These are phyloP conservation scores for Chionis minor DNA, from an alignment of 2,113 vertebrate species.

Conservation along the genomic window DNA sequence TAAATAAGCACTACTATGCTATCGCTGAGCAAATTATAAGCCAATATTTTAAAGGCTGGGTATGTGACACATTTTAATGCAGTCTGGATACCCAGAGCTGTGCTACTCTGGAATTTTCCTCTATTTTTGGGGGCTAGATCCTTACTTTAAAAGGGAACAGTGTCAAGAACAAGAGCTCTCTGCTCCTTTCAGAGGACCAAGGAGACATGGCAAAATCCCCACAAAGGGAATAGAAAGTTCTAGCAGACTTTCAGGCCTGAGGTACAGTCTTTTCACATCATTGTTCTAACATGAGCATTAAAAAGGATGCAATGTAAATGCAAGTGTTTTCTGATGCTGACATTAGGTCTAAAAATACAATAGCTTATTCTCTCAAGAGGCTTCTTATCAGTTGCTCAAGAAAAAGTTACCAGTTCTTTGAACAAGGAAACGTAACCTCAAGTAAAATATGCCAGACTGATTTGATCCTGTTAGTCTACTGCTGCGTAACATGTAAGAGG, in stretches of 20 bases:
- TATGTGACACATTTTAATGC: not conserved
- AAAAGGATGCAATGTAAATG: conserved; percentile 7
- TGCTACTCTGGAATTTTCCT: not conserved
- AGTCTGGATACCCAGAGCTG: not conserved
- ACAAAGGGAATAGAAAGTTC: not conserved
- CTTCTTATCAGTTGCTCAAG: not conserved
- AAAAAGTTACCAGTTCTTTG: not conserved
- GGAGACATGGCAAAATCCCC: not conserved
- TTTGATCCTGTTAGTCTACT: not conserved
- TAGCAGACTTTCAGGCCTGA: not conserved
- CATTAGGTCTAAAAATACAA: conserved; percentile 15
- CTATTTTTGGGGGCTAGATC: not conserved
- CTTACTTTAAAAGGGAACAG: not conserved
- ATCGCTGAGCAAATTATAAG: not conserved
- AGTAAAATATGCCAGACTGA: not conserved
- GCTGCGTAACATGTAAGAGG: not conserved
- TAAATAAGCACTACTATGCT: not conserved
- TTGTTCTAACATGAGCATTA: not conserved
- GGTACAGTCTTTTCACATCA: not conserved
- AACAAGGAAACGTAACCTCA: not conserved
- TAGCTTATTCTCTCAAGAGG: not conserved
- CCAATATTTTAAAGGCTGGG: not conserved
- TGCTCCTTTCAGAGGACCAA: not conserved
- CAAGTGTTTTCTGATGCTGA: not conserved
- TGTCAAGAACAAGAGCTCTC: not conserved